A percentile compares a stretch with the other conserved stretches of the same genome.
Conservation (phyloP, 23 tunicate species). For the Oikopleura vanhoeffeni region DNA sequence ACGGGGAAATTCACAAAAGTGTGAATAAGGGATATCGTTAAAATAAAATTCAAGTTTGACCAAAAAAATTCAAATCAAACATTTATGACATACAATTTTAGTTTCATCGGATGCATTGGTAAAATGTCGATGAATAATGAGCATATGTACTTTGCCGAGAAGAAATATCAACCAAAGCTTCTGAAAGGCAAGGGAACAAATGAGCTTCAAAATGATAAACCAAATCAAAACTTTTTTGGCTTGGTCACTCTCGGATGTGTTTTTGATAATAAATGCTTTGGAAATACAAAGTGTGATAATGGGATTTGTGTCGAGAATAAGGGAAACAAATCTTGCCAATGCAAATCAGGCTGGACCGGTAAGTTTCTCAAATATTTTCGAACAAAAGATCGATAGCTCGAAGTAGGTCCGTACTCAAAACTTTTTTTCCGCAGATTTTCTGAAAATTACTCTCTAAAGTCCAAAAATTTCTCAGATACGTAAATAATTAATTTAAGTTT, state of each 20-base stretch:
- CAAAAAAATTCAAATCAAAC: too few relatives aligned
- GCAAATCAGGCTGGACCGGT: background rate
- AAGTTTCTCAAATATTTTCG: background rate
- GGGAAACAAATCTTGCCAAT: background rate
- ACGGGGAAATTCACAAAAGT: too few relatives aligned
- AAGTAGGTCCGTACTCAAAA: too few relatives aligned
- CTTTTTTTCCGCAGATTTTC: too few relatives aligned
- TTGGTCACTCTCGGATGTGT: background rate
- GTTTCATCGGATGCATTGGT: conserved; percentile 2
- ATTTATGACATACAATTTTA: too few relatives aligned
- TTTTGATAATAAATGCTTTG: background rate
- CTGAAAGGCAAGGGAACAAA: too few relatives aligned
- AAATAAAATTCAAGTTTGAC: too few relatives aligned
- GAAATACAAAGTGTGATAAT: background rate
- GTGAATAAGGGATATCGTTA: too few relatives aligned
- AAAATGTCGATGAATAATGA: background rate
- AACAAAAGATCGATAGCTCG: too few relatives aligned
- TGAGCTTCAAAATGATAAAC: background rate
- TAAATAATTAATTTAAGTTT: too few relatives aligned
- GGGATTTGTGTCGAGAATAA: background rate
- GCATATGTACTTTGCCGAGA: background rate
- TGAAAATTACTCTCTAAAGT: too few relatives aligned
- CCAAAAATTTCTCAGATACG: too few relatives aligned
- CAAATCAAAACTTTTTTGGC: background rate
- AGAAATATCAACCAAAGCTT: background rate